Conservation (phyloP, 1,140 invertebrate genomes). For the Trialeurodes vaporariorum region DNA sequence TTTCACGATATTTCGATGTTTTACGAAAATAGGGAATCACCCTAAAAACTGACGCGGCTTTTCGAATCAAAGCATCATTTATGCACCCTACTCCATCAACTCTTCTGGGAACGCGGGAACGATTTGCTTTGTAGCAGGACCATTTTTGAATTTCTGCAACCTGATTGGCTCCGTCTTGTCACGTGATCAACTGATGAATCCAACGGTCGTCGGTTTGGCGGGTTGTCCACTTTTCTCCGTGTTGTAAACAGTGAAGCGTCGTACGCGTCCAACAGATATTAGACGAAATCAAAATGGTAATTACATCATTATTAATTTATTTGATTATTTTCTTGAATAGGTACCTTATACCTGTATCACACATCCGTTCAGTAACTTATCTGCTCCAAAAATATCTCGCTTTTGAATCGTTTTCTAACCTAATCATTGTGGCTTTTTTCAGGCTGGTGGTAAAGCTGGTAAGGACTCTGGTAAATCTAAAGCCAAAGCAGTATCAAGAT, state of each 20-base stretch:
- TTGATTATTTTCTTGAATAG: too few relatives aligned
- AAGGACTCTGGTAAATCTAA: conserved; percentile 99
- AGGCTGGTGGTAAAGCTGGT: conserved; percentile 98
- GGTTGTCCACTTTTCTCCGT: not conserved
- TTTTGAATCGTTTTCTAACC: not conserved
- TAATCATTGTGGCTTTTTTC: not conserved
- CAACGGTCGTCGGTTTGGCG: not conserved
- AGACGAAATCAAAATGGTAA: not conserved
- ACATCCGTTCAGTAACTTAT: not conserved
- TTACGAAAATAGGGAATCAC: too few relatives aligned
- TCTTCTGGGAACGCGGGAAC: not conserved
- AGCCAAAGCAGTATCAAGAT: conserved; percentile 96
- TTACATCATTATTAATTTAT: not conserved
- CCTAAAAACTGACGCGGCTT: too few relatives aligned
- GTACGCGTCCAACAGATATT: not conserved
- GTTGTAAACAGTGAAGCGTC: not conserved
- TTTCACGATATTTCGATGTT: too few relatives aligned
- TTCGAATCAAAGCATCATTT: too few relatives aligned
- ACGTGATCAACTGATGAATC: not conserved
- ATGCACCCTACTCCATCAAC: too few relatives aligned
- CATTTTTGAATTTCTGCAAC: not conserved
- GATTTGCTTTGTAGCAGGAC: not conserved
- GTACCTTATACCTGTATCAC: too few relatives aligned
- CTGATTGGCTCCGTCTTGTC: not conserved
- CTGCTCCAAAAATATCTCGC: too few relatives aligned